Evolutionary conservation across 2,113 vertebrate species (phyloP).

Genomic region (Grammomys surdaster): DNA sequence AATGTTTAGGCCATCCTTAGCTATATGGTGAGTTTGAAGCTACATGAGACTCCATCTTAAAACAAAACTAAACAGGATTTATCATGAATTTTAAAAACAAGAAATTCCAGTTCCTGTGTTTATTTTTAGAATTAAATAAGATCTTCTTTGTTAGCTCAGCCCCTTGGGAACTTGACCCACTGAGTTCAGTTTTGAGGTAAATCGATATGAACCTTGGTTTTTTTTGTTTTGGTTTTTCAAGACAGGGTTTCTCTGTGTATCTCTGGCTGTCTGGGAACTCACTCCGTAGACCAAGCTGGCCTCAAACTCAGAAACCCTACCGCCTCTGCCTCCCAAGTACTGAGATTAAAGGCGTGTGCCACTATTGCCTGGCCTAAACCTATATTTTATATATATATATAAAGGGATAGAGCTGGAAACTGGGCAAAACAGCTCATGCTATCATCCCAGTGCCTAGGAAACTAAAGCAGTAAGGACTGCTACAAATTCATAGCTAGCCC

Average conservation of each 20-base stretch:
- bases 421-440: neutral
- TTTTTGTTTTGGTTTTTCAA: neutral
- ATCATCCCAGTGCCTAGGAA: neutral
- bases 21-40: neutral
- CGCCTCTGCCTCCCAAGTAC: too few relatives aligned
- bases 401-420: neutral
- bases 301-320: too few relatives aligned
- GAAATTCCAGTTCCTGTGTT: neutral
- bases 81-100: neutral
- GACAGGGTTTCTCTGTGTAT: too few relatives aligned
- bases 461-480: neutral
- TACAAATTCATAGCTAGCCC: neutral
- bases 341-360: too few relatives aligned
- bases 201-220: neutral
- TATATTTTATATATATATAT: too few relatives aligned
- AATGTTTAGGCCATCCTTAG: neutral
- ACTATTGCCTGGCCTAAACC: too few relatives aligned
- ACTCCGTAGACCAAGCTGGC: too few relatives aligned
- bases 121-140: neutral
- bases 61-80: neutral
- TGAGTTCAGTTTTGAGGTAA: neutral
- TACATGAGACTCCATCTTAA: neutral
- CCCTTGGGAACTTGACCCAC: neutral
- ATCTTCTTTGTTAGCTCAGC: neutral
- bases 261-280: too few relatives aligned